phyloP scores from a whole-genome alignment of 2,888 invertebrate species.

The Drosophila glabriapex region DNA sequence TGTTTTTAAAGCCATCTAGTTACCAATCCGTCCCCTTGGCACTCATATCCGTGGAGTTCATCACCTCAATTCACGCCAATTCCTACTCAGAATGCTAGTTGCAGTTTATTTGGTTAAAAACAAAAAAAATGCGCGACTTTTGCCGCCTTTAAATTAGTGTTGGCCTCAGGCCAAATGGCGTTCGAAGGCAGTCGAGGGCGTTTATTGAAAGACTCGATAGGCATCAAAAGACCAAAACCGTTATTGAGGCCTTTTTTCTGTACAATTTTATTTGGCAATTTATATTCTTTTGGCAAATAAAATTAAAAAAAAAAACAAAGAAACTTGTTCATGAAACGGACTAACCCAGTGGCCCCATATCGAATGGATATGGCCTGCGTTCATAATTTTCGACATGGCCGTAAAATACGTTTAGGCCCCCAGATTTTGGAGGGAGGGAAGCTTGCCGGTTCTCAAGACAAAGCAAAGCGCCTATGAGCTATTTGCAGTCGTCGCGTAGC shows the following conservation, averaged over 20 bases:
- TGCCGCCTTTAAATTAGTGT: slow-evolving; percentile 42
- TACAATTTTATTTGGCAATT: slow-evolving; percentile 61
- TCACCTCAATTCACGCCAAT: not conserved
- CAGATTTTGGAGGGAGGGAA: not conserved
- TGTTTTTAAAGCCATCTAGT: not conserved
- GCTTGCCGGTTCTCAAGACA: slow-evolving; percentile 41
- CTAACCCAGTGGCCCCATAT: slow-evolving; percentile 29
- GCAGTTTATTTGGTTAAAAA: slow-evolving; percentile 9
- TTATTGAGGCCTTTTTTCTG: slow-evolving; percentile 40
- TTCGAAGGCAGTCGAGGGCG: slow-evolving; percentile 42
- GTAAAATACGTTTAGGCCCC: slow-evolving; percentile 41
- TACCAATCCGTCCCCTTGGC: not conserved
- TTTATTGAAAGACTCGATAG: slow-evolving; percentile 45
- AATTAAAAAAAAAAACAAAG: not conserved
- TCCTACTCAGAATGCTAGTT: not conserved
- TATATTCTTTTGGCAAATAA: slow-evolving; percentile 36
- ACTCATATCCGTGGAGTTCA: slow-evolving; percentile 7
- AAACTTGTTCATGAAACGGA: slow-evolving; percentile 45
- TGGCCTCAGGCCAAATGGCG: slow-evolving; percentile 28
- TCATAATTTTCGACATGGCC: slow-evolving; percentile 69
- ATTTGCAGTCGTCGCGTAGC: slow-evolving; percentile 53
- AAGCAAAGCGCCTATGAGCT: slow-evolving; percentile 75
- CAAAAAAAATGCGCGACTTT: slow-evolving; percentile 40
- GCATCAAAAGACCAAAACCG: slow-evolving; percentile 45
- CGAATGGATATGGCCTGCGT: slow-evolving; percentile 51